Percentiles rank a stretch among this genome's conserved stretches.
These are phyloP conservation scores for Ectropis grisescens DNA, from an alignment of 1,140 invertebrate genomes.

Conservation along the genomic window DNA sequence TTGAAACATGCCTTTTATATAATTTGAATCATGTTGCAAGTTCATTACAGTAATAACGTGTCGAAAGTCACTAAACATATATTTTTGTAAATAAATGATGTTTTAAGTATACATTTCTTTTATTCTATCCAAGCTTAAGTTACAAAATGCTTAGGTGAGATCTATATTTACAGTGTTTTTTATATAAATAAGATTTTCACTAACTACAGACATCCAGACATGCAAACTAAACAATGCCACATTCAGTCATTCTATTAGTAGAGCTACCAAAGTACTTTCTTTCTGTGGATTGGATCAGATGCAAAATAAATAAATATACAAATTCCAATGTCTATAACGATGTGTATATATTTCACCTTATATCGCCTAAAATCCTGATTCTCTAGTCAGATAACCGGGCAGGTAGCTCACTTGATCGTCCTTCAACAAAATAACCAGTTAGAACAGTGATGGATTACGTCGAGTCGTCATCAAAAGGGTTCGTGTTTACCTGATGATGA, in stretches of 20 bases:
- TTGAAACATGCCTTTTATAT: too few species aligned
- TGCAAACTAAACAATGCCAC: too few species aligned
- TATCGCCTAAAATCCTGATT: slow-evolving; percentile 19
- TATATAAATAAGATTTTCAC: too few species aligned
- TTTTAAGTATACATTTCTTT: slow-evolving; percentile 10
- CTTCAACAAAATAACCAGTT: slow-evolving; percentile 12
- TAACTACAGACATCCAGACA: too few species aligned
- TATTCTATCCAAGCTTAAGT: slow-evolving; percentile 9
- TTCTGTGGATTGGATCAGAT: too few species aligned
- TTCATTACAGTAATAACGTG: too few species aligned
- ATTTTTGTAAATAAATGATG: slow-evolving; percentile 40
- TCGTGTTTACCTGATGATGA: slow-evolving; percentile 43
- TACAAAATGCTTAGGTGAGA: slow-evolving; percentile 8
- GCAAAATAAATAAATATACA: too few species aligned
- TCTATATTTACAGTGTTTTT: slow-evolving; percentile 8
- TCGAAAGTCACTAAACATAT: slow-evolving; percentile 22
- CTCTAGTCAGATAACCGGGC: slow-evolving; percentile 18
- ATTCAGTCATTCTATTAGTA: too few species aligned
- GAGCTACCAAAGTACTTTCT: too few species aligned
- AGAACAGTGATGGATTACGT: slow-evolving; percentile 10
- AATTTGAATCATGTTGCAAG: too few species aligned
- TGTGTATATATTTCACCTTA: too few species aligned
- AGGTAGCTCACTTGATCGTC: slow-evolving; percentile 13
- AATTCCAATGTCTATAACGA: too few species aligned
- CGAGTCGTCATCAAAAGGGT: slow-evolving; percentile 49